Base-by-base conservation (phyloP, 1,140 invertebrate genomes). In the Anastrepha ludens region DNA sequence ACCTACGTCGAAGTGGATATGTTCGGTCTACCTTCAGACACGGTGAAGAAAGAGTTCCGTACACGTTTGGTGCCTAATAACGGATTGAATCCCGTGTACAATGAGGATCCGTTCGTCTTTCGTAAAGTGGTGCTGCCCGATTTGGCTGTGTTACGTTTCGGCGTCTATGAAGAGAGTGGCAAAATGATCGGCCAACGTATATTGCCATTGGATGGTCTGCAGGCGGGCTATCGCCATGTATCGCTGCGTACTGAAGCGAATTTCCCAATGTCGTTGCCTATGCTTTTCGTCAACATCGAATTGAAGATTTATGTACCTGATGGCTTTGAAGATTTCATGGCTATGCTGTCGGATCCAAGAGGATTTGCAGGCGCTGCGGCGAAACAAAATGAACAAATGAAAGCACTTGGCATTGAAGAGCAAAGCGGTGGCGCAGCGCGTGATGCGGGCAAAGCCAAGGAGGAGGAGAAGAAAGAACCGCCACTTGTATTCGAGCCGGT, bases 1-100 rank as follows among this genome's bases (percentile, higher is more conserved):
- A 99, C 99, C 2, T 99, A 99, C 94, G 99, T 99, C 11, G 99
- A 99, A 94, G 99, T 99, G 44, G 99, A 99, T 94, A 99, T 99
- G 99, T 99, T 99, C 94, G 99, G 99, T 81, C 94, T 99, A 89
- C 98, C 99, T 2, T 99, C 99, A 0, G 99, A 99, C 94, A 99
- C 99, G 47, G 99, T 99, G 90, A 95, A 99, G 47, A 99, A 98
- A 93, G 99, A 99, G 94, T 99, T 99, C 93, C 95, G 98, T 20
- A 99, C 99, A 0, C 95, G 98, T 89, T 96, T 99, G 93, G 98
- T 99, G 87, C 98, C 98, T 13, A 97, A 96, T 85, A 99, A 99
- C 93, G 99, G 99, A 41, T 95, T 99, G 88, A 99, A 99, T 95
- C 99, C 97, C 2, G 98, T 98, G 86, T 99, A 99, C 94, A 99